A percentile compares a stretch with the other conserved stretches of the same genome.
These are phyloP conservation scores for Drosophila kikkawai DNA, from an alignment of 1,140 invertebrate species.

Conservation along the genomic window DNA sequence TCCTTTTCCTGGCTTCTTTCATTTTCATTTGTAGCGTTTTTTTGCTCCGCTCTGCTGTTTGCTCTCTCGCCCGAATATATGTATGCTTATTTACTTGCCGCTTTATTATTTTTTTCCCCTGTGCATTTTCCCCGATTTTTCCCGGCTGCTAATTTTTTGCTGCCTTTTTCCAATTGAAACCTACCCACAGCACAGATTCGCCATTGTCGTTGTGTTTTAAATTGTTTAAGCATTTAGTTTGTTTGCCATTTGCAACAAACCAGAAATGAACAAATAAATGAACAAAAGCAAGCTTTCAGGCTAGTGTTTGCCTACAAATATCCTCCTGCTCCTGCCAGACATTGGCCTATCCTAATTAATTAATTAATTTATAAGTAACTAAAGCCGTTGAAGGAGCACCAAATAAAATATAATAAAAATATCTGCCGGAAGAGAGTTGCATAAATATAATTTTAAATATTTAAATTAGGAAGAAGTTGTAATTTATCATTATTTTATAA, in stretches of 20 bases:
- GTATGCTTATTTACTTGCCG: constrained; percentile 44
- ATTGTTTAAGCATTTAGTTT: constrained; percentile 56
- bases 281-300: neutral
- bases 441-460: too few species aligned
- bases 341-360: neutral
- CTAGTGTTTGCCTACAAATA: neutral
- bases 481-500: neutral
- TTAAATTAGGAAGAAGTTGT: too few species aligned
- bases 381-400: neutral
- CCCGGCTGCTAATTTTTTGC: neutral
- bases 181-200: constrained; percentile 16
- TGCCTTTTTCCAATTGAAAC: constrained; percentile 20
- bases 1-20: constrained; percentile 13
- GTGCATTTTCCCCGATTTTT: constrained; percentile 6
- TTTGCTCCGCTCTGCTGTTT: constrained; percentile 14
- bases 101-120: neutral
- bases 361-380: neutral
- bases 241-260: constrained; percentile 28
- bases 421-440: too few species aligned
- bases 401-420: neutral
- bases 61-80: constrained; percentile 27
- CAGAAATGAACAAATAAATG: constrained; percentile 39
- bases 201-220: constrained; percentile 17
- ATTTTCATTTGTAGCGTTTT: constrained; percentile 14
- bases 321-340: neutral